Conservation (phyloP, 1,140 invertebrate genomes). For the Agraylea sexmaculata region DNA sequence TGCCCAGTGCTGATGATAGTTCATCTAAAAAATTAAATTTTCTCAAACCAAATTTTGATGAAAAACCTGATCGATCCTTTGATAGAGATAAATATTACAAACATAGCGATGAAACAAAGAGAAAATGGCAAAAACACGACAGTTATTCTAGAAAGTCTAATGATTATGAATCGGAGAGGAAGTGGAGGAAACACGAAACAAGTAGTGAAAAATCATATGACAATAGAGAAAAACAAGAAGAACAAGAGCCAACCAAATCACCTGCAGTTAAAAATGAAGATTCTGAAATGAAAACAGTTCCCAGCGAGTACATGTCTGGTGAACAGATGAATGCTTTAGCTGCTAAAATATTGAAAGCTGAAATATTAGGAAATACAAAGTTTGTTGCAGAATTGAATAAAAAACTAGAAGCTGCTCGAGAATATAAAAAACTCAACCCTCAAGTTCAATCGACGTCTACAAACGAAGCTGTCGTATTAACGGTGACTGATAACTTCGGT, state of each 20-base stretch:
- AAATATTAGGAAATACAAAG: conserved; percentile 71
- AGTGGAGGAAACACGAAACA: conserved; percentile 19
- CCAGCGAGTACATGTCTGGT: conserved; percentile 45
- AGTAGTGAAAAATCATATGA: conserved; percentile 24
- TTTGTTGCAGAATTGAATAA: conserved; percentile 57
- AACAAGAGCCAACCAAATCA: conserved; percentile 7
- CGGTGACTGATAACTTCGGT: conserved; percentile 56
- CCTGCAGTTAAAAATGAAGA: conserved; percentile 21
- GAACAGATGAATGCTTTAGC: conserved; percentile 79
- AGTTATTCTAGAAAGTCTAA: conserved; percentile 6
- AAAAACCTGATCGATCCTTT: too few relatives aligned
- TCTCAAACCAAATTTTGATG: conserved; percentile 34
- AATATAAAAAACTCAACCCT: conserved; percentile 40
- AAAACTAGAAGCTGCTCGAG: conserved; percentile 59
- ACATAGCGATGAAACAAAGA: not conserved
- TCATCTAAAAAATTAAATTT: conserved; percentile 30
- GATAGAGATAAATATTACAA: conserved; percentile 9
- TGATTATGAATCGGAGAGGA: conserved; percentile 11
- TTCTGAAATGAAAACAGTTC: conserved; percentile 13
- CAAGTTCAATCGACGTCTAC: conserved; percentile 23
- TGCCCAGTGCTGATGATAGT: conserved; percentile 43
- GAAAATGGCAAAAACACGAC: conserved; percentile 2
- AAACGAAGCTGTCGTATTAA: conserved; percentile 56
- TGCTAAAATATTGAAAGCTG: conserved; percentile 81
- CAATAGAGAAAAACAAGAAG: conserved; percentile 7